Evolutionary conservation across 2,797 vertebrate species (phyloP).

Genomic region (Gobionotothen gibberifrons): DNA sequence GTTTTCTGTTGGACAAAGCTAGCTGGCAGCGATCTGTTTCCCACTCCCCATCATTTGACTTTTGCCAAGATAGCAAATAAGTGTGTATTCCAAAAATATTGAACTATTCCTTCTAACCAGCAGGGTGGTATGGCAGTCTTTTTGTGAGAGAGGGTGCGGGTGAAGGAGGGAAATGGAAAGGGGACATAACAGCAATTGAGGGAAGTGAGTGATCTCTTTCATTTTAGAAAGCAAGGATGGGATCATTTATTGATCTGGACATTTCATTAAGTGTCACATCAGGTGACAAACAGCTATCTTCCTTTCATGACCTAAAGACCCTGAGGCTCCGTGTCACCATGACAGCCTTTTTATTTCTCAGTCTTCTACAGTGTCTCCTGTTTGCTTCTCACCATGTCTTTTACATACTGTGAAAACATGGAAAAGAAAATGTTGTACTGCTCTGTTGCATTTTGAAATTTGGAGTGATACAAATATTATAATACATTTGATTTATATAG

Average conservation of each 20-base stretch:
- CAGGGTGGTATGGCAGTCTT: neutral
- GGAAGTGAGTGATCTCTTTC: slow-evolving; percentile 82
- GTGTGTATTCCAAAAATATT: slow-evolving; percentile 12
- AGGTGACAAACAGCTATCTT: slow-evolving; percentile 67
- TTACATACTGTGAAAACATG: neutral
- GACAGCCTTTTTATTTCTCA: slow-evolving; percentile 15
- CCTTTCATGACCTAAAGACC: slow-evolving; percentile 63
- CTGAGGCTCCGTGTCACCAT: slow-evolving; percentile 46
- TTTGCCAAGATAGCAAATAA: neutral
- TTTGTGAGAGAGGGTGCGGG: slow-evolving; percentile 11
- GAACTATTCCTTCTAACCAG: slow-evolving; percentile 13
- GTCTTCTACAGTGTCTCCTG: slow-evolving; percentile 9
- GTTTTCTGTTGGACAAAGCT: neutral
- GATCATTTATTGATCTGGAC: slow-evolving; percentile 81
- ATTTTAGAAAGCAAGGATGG: slow-evolving; percentile 78
- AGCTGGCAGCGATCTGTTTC: neutral
- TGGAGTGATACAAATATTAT: neutral
- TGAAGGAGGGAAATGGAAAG: slow-evolving; percentile 20
- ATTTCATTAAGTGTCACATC: slow-evolving; percentile 63
- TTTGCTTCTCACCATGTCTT: slow-evolving; percentile 18
- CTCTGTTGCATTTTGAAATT: neutral
- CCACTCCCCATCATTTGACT: neutral
- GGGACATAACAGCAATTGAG: slow-evolving; percentile 33
- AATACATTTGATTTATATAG: too few species aligned
- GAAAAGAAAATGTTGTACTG: neutral